Percentiles rank a stretch among this genome's conserved stretches.
These are phyloP conservation scores for Macrobrachium rosenbergii DNA, from an alignment of 1,140 invertebrate genomes.

Conservation along the genomic window DNA sequence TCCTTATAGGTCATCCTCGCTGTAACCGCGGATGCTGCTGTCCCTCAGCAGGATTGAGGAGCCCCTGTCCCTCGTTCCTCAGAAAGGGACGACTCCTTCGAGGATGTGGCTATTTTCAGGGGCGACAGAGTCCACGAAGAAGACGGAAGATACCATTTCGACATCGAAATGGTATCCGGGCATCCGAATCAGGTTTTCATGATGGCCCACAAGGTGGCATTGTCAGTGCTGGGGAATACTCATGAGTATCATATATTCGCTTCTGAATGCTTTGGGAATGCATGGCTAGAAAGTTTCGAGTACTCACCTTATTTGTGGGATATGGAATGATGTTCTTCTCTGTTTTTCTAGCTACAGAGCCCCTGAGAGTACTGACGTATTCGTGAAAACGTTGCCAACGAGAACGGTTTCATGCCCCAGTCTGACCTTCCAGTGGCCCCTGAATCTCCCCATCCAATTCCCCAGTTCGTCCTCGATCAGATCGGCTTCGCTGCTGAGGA, in stretches of 20 bases:
- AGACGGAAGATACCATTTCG: slow-evolving; percentile 47
- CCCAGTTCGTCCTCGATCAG: slow-evolving; percentile 36
- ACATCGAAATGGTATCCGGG: slow-evolving; percentile 50
- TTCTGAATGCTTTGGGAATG: no score
- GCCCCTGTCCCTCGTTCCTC: not conserved
- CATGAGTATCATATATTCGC: slow-evolving; percentile 15
- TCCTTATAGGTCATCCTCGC: slow-evolving; percentile 21
- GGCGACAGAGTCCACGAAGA: slow-evolving; percentile 36
- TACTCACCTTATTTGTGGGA: no score
- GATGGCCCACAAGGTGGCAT: slow-evolving; percentile 44
- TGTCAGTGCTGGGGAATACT: slow-evolving; percentile 40
- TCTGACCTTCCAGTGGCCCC: slow-evolving; percentile 81
- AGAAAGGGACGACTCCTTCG: not conserved
- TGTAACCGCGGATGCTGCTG: slow-evolving; percentile 5
- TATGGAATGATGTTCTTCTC: no score
- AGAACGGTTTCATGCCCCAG: slow-evolving; percentile 79
- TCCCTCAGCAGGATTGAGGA: not conserved
- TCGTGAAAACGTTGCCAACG: slow-evolving; percentile 52
- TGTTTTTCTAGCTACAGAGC: not conserved
- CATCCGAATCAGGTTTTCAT: slow-evolving; percentile 42
- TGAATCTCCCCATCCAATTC: slow-evolving; percentile 69
- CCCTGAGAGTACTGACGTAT: slow-evolving; percentile 20
- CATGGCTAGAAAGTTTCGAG: no score
- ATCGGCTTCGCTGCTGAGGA: not conserved
- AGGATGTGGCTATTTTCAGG: slow-evolving; percentile 18